Conservation (phyloP, 2,113 vertebrate species). For the Sander vitreus region DNA sequence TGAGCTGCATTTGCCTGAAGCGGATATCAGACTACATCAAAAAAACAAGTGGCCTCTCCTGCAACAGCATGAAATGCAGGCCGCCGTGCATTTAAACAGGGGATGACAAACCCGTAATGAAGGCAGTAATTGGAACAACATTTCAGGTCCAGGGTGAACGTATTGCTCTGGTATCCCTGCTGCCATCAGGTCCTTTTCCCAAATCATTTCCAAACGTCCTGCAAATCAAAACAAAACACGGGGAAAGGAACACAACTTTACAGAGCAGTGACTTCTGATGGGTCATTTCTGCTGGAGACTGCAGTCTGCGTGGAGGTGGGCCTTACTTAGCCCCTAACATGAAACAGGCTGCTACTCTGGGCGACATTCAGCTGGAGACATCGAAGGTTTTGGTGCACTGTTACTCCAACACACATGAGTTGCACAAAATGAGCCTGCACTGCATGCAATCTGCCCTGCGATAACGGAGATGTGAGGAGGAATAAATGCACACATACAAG, state of each 20-base stretch:
- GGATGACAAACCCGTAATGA: slow-evolving; percentile 81
- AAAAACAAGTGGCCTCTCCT: slow-evolving; percentile 68
- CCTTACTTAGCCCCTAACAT: slow-evolving; percentile 61
- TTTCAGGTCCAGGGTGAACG: slow-evolving; percentile 73
- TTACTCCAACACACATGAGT: slow-evolving; percentile 38
- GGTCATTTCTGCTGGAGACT: slow-evolving; percentile 74
- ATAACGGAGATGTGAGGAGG: slow-evolving; percentile 24
- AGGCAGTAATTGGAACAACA: slow-evolving; percentile 85
- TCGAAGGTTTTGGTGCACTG: slow-evolving; percentile 32
- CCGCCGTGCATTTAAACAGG: slow-evolving; percentile 65
- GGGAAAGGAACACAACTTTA: slow-evolving; percentile 73
- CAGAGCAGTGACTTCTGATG: slow-evolving; percentile 80
- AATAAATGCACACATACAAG: slow-evolving; percentile 7
- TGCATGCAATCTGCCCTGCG: slow-evolving; percentile 23
- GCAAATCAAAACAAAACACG: slow-evolving; percentile 82
- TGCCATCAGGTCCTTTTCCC: slow-evolving; percentile 73
- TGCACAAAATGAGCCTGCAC: slow-evolving; percentile 22
- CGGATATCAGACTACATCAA: slow-evolving; percentile 71
- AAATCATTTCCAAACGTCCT: slow-evolving; percentile 85
- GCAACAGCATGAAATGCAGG: slow-evolving; percentile 78
- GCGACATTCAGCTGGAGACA: slow-evolving; percentile 50
- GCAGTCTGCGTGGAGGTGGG: slow-evolving; percentile 71
- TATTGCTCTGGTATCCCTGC: slow-evolving; percentile 75
- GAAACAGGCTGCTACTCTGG: slow-evolving; percentile 70
- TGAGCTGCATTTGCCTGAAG: slow-evolving; percentile 55